phyloP scores from a whole-genome alignment of 2,888 invertebrate genomes.

The Eupithecia vulgata region DNA sequence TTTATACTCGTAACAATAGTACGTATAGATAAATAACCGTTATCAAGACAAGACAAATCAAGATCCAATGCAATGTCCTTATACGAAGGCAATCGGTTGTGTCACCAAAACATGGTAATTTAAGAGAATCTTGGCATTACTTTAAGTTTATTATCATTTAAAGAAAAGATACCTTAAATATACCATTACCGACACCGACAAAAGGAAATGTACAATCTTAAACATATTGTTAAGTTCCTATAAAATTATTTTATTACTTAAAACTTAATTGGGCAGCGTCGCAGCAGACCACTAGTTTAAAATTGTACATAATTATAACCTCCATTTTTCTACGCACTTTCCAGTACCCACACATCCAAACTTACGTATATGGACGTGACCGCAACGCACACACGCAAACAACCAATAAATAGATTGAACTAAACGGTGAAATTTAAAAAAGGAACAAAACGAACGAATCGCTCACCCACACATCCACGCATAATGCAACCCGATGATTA shows the following conservation, averaged over 20 bases:
- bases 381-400: slow-evolving; percentile 70
- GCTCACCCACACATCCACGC: slow-evolving; percentile 70
- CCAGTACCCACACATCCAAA: slow-evolving; percentile 58
- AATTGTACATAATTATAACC: slow-evolving; percentile 70
- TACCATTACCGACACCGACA: not conserved
- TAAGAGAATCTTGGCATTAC: not conserved
- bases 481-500: slow-evolving; percentile 81
- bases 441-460: slow-evolving; percentile 82
- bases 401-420: slow-evolving; percentile 84
- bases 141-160: not conserved
- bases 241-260: slow-evolving; percentile 18
- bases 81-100: not conserved
- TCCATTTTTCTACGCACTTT: slow-evolving; percentile 82
- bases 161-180: not conserved
- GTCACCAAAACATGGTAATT: not conserved
- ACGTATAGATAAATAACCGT: not conserved
- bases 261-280: slow-evolving; percentile 23
- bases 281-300: slow-evolving; percentile 52
- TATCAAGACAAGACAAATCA: not conserved
- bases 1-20: not conserved
- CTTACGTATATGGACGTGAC: slow-evolving; percentile 57
- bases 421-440: slow-evolving; percentile 85
- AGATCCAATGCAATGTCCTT: not conserved
- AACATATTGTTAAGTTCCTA: slow-evolving; percentile 1
- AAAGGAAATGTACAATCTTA: not conserved